Evolutionary conservation across 2,797 vertebrate species (phyloP).

Genomic region (Luscinia megarhynchos): DNA sequence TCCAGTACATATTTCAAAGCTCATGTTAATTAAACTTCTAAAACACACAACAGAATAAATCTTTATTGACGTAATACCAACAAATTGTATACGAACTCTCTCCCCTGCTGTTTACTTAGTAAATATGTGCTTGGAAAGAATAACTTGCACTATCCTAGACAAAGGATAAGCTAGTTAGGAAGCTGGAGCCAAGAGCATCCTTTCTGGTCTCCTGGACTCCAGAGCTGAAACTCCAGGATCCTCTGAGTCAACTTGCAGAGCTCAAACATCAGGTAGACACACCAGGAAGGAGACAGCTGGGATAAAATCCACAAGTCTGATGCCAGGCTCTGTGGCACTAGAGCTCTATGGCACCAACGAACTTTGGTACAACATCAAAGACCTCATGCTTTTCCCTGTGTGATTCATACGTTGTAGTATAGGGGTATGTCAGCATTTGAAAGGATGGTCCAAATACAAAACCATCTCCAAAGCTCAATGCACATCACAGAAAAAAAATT

Average conservation of each 20-base stretch:
- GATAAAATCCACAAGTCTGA: background rate
- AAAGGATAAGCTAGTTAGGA: background rate
- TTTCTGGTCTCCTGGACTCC: background rate
- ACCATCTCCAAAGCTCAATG: background rate
- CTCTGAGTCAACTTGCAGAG: background rate
- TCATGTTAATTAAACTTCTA: constrained; percentile 26
- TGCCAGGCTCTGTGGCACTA: background rate
- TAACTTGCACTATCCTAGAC: background rate
- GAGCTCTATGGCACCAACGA: background rate
- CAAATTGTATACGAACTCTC: background rate
- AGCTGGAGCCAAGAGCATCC: background rate
- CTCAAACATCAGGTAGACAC: background rate
- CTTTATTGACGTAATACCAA: background rate
- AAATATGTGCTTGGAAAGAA: constrained; percentile 42
- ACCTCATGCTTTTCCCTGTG: background rate
- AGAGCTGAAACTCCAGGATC: background rate
- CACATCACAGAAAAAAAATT: background rate
- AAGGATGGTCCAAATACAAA: background rate
- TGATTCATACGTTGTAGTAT: background rate
- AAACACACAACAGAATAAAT: constrained; percentile 25
- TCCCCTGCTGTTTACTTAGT: background rate
- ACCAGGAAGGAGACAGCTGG: background rate
- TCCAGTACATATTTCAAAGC: constrained; percentile 22
- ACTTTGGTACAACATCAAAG: background rate
- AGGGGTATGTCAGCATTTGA: background rate